Evolutionary conservation across 2,888 invertebrate genomes (phyloP).

Genomic region (Hermaeophaga mercurialis): DNA sequence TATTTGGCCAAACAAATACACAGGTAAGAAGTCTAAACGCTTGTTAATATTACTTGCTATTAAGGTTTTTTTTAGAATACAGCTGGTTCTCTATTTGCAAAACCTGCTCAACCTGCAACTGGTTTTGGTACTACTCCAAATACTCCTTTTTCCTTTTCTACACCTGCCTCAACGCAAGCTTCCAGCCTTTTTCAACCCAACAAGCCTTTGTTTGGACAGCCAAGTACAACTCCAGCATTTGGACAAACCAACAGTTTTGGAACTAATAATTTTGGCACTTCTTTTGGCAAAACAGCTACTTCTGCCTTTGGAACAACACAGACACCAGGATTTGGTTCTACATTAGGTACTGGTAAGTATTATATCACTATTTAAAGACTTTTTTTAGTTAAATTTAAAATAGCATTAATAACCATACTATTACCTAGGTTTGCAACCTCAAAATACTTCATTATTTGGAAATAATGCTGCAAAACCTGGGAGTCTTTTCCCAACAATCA

Average conservation of each 20-base stretch:
- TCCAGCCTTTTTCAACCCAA: conserved; percentile 43
- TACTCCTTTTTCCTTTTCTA: conserved; percentile 51
- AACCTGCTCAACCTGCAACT: conserved; percentile 58
- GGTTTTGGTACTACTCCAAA: conserved; percentile 50
- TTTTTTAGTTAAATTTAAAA: not conserved
- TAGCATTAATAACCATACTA: not conserved
- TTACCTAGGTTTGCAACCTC: conserved; percentile 27
- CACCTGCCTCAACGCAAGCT: conserved; percentile 43
- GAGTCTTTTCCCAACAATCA: conserved; percentile 62
- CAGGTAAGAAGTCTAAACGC: conserved; percentile 38
- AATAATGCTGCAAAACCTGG: conserved; percentile 59
- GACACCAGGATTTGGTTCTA: conserved; percentile 38
- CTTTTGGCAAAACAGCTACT: conserved; percentile 51
- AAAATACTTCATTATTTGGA: conserved; percentile 56
- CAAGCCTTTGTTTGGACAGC: conserved; percentile 49
- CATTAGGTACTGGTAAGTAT: conserved; percentile 32
- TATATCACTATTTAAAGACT: not conserved
- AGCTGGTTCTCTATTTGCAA: conserved; percentile 55
- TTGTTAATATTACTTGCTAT: too few relatives aligned
- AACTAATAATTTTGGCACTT: conserved; percentile 40
- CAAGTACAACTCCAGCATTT: conserved; percentile 38
- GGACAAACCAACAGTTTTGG: conserved; percentile 39
- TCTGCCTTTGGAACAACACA: conserved; percentile 47
- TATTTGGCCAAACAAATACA: conserved; percentile 48
- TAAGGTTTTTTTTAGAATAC: conserved; percentile 41